Evolutionary conservation across 2,113 vertebrate genomes (phyloP).

Genomic region (Podocnemis expansa): DNA sequence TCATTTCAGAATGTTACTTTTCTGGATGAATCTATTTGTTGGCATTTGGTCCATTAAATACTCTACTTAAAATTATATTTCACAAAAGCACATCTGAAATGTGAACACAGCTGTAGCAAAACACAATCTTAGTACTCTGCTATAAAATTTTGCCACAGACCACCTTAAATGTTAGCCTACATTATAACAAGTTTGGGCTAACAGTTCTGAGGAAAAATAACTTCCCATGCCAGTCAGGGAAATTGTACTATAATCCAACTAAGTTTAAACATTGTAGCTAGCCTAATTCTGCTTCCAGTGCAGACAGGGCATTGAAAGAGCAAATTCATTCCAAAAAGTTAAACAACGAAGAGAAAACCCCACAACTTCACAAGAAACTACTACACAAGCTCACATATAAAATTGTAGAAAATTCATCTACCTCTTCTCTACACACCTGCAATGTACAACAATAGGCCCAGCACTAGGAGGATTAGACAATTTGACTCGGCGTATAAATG

Average conservation of each 20-base stretch:
- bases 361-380: constrained; percentile 12
- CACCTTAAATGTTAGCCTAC: not conserved
- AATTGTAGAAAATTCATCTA: not conserved
- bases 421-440: constrained; percentile 86
- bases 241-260: not conserved
- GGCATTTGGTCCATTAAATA: constrained; percentile 36
- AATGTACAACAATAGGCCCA: constrained; percentile 97
- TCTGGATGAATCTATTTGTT: not conserved
- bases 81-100: not conserved
- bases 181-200: not conserved
- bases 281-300: not conserved
- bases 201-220: not conserved
- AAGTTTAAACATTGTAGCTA: not conserved
- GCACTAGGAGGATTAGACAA: constrained; percentile 96
- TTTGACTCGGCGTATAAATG: constrained; percentile 97
- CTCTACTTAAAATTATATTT: not conserved
- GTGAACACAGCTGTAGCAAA: not conserved
- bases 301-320: not conserved
- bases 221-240: not conserved
- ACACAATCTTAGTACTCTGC: not conserved
- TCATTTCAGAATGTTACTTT: not conserved
- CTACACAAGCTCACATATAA: constrained; percentile 7
- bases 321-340: not conserved
- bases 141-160: not conserved
- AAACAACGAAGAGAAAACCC: not conserved